These are phyloP conservation scores for Geopemphigus sp. DNA, from an alignment of 1,140 invertebrate species.

Conservation along the genomic window DNA sequence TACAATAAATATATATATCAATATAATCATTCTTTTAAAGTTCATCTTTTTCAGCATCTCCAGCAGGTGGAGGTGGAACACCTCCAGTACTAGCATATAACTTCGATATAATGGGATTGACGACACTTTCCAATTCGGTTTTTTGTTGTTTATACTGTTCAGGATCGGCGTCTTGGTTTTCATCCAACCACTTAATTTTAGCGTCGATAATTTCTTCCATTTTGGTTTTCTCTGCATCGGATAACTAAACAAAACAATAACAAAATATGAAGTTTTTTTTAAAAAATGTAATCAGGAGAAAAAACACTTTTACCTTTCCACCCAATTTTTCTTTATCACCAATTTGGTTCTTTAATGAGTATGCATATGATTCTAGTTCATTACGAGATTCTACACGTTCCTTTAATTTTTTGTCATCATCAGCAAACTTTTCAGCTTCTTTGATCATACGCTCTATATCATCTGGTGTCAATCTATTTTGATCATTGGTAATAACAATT, in stretches of 20 bases:
- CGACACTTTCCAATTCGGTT: slow-evolving; percentile 92
- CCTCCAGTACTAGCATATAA: slow-evolving; percentile 85
- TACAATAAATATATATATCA: slow-evolving; percentile 32
- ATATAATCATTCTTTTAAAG: slow-evolving; percentile 30
- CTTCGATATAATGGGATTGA: slow-evolving; percentile 97
- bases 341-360: slow-evolving; percentile 97
- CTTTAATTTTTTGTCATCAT: slow-evolving; percentile 97
- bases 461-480: slow-evolving; percentile 93
- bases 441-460: slow-evolving; percentile 99
- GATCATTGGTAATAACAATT: slow-evolving; percentile 98
- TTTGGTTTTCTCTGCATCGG: slow-evolving; percentile 89
- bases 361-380: slow-evolving; percentile 95
- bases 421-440: slow-evolving; percentile 97
- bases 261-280: neutral
- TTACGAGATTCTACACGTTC: slow-evolving; percentile 93
- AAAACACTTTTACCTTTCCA: slow-evolving; percentile 66
- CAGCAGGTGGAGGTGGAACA: slow-evolving; percentile 67
- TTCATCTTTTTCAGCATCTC: slow-evolving; percentile 52
- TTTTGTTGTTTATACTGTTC: slow-evolving; percentile 96
- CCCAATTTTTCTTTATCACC: slow-evolving; percentile 97
- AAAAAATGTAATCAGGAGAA: neutral
- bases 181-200: slow-evolving; percentile 97
- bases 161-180: slow-evolving; percentile 89
- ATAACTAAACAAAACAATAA: slow-evolving; percentile 58
- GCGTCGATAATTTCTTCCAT: slow-evolving; percentile 95